These are phyloP conservation scores for Lytechinus pictus DNA, from an alignment of 35 echinoderm and acorn worm species.

Conservation along the genomic window DNA sequence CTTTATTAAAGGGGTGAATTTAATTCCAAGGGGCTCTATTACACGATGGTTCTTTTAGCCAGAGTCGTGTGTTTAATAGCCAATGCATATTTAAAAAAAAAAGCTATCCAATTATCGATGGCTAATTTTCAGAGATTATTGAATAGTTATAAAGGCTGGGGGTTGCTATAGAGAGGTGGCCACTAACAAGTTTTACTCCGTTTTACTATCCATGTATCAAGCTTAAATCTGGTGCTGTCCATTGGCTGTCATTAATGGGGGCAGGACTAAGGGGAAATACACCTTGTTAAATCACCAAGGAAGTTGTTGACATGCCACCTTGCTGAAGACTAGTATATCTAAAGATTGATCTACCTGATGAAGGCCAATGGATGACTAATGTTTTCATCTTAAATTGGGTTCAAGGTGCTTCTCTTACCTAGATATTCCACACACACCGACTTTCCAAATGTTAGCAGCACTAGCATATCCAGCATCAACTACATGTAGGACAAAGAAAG, in stretches of 20 bases:
- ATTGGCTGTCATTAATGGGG: background rate
- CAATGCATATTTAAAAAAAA: background rate
- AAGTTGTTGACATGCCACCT: background rate
- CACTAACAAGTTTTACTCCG: too few relatives aligned
- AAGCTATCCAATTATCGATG: too few relatives aligned
- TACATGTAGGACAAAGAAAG: too few relatives aligned
- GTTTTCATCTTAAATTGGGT: background rate
- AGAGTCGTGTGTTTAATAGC: background rate
- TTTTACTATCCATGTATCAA: too few relatives aligned
- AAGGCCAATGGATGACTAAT: background rate
- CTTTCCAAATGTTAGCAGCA: too few relatives aligned
- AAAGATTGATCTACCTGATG: background rate
- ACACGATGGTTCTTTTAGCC: background rate
- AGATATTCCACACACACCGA: too few relatives aligned
- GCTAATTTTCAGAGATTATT: too few relatives aligned
- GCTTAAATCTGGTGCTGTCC: background rate
- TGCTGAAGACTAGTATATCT: background rate
- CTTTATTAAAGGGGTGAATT: background rate
- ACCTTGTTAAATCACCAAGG: background rate
- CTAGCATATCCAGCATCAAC: too few relatives aligned
- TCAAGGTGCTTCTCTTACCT: background rate
- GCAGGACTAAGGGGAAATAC: background rate
- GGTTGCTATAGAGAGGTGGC: too few relatives aligned
- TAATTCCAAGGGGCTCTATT: too few relatives aligned
- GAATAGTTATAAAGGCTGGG: too few relatives aligned